phyloP scores from a whole-genome alignment of 2,797 vertebrate species.

The Pipistrellus kuhlii region DNA sequence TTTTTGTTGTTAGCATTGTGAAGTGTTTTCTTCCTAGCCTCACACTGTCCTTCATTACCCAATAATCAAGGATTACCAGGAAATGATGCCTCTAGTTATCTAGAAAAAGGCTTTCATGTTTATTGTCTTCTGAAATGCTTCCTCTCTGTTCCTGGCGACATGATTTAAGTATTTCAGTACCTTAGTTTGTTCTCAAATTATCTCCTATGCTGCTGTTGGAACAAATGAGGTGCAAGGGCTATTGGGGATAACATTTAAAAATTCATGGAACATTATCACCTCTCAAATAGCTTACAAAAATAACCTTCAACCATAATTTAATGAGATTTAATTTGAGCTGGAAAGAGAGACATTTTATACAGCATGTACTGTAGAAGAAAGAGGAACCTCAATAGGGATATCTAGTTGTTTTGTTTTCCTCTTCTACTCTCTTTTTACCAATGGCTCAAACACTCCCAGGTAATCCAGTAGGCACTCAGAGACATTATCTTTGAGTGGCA shows the following conservation, averaged over 20 bases:
- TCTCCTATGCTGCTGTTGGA: conserved; percentile 34
- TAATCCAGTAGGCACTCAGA: not conserved
- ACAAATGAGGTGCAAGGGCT: conserved; percentile 48
- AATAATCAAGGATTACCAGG: not conserved
- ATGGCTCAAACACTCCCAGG: not conserved
- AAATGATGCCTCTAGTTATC: not conserved
- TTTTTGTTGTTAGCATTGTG: not conserved
- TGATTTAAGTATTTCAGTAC: not conserved
- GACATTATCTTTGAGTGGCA: not conserved
- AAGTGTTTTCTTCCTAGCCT: not conserved
- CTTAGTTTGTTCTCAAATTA: conserved; percentile 36
- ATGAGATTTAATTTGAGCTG: conserved; percentile 40
- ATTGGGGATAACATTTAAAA: not conserved
- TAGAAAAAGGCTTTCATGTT: not conserved
- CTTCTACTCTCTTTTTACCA: not conserved
- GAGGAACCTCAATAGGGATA: not conserved
- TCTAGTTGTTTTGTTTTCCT: not conserved
- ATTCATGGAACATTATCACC: not conserved
- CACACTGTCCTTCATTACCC: not conserved
- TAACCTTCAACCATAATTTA: conserved; percentile 46
- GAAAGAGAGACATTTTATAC: conserved; percentile 43
- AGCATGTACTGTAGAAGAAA: not conserved
- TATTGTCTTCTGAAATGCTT: not conserved
- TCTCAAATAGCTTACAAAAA: not conserved
- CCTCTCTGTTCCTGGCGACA: not conserved